A percentile compares a stretch with the other conserved stretches of the same genome.
Conservation (phyloP, 2,797 vertebrate species). For the Scarus forsteni region DNA sequence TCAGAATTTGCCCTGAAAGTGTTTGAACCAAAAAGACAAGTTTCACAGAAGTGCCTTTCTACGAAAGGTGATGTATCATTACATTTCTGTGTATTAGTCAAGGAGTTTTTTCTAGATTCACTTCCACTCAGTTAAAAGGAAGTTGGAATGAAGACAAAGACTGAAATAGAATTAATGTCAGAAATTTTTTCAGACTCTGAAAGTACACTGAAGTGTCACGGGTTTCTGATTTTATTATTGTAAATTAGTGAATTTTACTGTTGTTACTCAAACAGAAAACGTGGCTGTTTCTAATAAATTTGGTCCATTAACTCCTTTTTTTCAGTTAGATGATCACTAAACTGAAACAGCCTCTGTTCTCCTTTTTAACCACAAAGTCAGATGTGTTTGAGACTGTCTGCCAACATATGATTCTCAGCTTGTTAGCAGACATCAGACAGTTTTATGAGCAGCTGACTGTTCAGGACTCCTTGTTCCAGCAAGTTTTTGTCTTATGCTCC, state of each 20-base stretch:
- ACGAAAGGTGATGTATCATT: conserved; percentile 2
- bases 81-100: conserved; percentile 6
- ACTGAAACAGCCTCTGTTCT: not conserved
- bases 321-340: not conserved
- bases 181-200: not conserved
- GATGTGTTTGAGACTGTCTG: not conserved
- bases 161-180: not conserved
- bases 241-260: not conserved
- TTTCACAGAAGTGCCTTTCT: not conserved
- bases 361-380: not conserved
- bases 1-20: not conserved
- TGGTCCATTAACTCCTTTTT: not conserved
- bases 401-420: not conserved
- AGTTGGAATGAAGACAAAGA: not conserved
- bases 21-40: not conserved
- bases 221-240: not conserved
- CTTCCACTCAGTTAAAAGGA: not conserved
- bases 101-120: not conserved
- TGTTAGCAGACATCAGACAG: not conserved
- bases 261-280: not conserved
- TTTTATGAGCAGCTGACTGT: not conserved
- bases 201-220: not conserved
- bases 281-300: not conserved
- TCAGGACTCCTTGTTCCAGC: not conserved
- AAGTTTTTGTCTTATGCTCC: not conserved